A percentile compares a stretch with the other conserved stretches of the same genome.
These are phyloP conservation scores for Drosophila vallismaia DNA, from an alignment of 2,888 invertebrate species.

Conservation along the genomic window DNA sequence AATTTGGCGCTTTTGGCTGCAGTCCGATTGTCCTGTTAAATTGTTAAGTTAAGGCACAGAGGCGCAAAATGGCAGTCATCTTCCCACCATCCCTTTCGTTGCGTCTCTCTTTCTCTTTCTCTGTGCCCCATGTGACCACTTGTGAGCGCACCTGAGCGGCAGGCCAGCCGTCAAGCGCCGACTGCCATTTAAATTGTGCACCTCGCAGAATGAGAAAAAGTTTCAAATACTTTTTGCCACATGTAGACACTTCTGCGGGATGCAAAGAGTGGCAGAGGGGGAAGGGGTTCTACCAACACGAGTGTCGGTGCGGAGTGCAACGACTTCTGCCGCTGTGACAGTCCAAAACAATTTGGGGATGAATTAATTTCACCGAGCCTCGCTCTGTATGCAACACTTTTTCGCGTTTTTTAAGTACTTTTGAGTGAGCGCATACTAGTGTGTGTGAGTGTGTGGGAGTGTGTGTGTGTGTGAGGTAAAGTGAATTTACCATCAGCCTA, in stretches of 20 bases:
- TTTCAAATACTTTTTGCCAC: conserved; percentile 60
- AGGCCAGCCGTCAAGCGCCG: conserved; percentile 53
- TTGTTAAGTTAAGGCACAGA: conserved; percentile 64
- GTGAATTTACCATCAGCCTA: conserved; percentile 67
- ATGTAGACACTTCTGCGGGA: conserved; percentile 68
- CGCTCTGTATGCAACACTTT: conserved; percentile 37
- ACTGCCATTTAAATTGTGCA: conserved; percentile 69
- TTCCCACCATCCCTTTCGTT: conserved; percentile 9
- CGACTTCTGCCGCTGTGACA: conserved; percentile 51
- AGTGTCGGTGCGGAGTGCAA: conserved; percentile 46
- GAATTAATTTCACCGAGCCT: conserved; percentile 53
- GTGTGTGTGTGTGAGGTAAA: conserved; percentile 15
- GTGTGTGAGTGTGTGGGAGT: conserved; percentile 8
- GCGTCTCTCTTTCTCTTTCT: background rate
- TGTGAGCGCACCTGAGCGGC: conserved; percentile 71
- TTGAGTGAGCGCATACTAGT: conserved; percentile 5
- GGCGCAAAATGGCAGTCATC: conserved; percentile 50
- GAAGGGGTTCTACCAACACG: background rate
- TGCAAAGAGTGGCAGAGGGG: background rate
- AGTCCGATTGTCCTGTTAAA: conserved; percentile 71
- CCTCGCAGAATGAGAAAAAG: conserved; percentile 47
- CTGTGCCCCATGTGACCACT: conserved; percentile 65
- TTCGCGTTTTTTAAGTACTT: conserved; percentile 13
- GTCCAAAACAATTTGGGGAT: conserved; percentile 59
- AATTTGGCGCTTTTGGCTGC: conserved; percentile 19